These are phyloP conservation scores for Eutrigla gurnardus DNA, from an alignment of 2,797 vertebrate species.

Conservation along the genomic window DNA sequence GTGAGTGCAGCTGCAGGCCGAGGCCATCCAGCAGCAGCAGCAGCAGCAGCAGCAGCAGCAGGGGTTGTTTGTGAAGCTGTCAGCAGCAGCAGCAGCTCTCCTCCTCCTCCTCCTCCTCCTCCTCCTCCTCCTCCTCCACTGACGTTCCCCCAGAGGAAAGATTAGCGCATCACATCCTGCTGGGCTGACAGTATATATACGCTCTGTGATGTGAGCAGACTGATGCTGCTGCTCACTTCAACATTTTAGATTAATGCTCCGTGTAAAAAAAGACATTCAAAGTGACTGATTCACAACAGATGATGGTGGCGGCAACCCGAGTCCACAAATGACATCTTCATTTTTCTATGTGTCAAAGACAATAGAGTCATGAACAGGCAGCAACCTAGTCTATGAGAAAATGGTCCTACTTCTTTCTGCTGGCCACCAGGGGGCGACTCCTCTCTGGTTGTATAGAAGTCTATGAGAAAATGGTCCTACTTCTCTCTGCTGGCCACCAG, in stretches of 20 bases:
- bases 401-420: too few relatives aligned
- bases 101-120: too few relatives aligned
- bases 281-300: not conserved
- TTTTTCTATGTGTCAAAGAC: not conserved
- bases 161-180: conserved; percentile 17
- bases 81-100: conserved; percentile 4
- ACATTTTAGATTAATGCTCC: not conserved
- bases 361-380: too few relatives aligned
- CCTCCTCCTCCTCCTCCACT: conserved; percentile 1
- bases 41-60: conserved; percentile 22
- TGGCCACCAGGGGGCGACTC: too few relatives aligned
- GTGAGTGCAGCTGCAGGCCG: conserved; percentile 12
- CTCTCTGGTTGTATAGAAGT: too few relatives aligned
- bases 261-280: not conserved
- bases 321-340: not conserved
- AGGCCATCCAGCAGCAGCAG: conserved; percentile 11
- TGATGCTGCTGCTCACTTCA: conserved; percentile 9
- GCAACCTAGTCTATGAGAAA: too few relatives aligned
- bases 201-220: not conserved
- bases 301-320: not conserved
- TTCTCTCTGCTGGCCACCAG: too few relatives aligned
- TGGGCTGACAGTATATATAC: conserved; percentile 4
- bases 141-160: conserved; percentile 28
- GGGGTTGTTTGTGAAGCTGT: conserved; percentile 44
- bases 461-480: too few relatives aligned